Conservation (phyloP, 2,888 invertebrate species). For the Tridacna gigas region DNA sequence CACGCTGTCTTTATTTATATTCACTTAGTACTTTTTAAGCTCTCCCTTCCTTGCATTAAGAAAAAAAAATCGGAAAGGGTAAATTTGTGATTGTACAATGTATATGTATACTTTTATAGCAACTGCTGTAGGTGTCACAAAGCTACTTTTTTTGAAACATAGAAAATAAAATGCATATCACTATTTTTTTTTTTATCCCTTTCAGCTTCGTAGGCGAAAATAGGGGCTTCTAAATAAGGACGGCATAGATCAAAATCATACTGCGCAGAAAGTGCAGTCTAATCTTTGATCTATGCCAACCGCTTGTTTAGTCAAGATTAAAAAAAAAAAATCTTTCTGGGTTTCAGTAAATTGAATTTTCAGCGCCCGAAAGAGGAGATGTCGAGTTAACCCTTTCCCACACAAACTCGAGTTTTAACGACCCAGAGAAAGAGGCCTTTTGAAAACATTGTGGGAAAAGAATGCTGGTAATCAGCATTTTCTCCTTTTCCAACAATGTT, state of each 20-base stretch:
- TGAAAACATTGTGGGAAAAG: not conserved
- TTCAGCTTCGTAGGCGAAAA: not conserved
- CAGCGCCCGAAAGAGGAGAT: not conserved
- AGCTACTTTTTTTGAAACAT: not conserved
- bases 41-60: not conserved
- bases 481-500: not conserved
- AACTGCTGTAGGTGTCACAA: not conserved
- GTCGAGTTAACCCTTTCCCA: not conserved
- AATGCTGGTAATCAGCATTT: slow-evolving; percentile 2
- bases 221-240: not conserved
- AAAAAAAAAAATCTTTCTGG: not conserved
- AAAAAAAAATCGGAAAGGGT: not conserved
- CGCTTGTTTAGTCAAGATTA: not conserved
- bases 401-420: not conserved
- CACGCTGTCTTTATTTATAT: not conserved
- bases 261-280: not conserved
- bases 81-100: not conserved
- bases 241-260: not conserved
- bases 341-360: not conserved
- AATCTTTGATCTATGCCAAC: not conserved
- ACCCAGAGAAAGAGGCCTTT: not conserved
- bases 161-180: not conserved
- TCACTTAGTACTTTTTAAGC: not conserved
- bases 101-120: not conserved
- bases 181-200: not conserved